Base-by-base conservation (phyloP, 2,888 invertebrate species). In the Himalopsyche japonica region DNA sequence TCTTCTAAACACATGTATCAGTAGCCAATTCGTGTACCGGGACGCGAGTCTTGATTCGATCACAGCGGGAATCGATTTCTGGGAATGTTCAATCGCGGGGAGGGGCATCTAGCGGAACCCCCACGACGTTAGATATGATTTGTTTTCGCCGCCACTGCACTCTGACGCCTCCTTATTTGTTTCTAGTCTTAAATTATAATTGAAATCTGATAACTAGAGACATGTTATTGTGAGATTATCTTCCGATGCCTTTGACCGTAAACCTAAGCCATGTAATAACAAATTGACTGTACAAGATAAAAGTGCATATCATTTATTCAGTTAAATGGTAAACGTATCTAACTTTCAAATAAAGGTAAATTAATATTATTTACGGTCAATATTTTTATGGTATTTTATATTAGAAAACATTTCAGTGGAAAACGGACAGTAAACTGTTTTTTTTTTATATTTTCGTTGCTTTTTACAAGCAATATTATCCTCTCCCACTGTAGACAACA, bases 41-140 rank as follows among this genome's bases (percentile, higher is more conserved):
- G 70, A 30, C 70, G 30, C 70, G 27, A 5, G 70, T 30, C 30
- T 70, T 70, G 70, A 70, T 70, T 70, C 34, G 34, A 77, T 77
- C 77, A 77, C 77, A 77, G 70, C 70, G 70, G 70, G 70, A 70
- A 32, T 77, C 77, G 43, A 43, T 43, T 43, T 43, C 43, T 43
- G 77, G 43, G 43, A 77, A 77, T 43, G 43, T 77, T 77, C 43
- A 43, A 20, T 43, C 43, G 77, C 64, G 57, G 49, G 32, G 20
- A 47, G 48, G 43, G 20, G 81, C 30, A 30, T 48, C 79, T 10
- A 30, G 80, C 27, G 7, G 76, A 57, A 70, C 83, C 80, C 83
- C 80, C 83, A 83, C 83, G 83, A 76, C 30, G 80, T 6, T 32
- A 37, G 76, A 64, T 30, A 30, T 83, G 80, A 83, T 83, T 83